These are phyloP conservation scores for Cryptus armator DNA, from an alignment of 2,888 invertebrate species.

Conservation along the genomic window DNA sequence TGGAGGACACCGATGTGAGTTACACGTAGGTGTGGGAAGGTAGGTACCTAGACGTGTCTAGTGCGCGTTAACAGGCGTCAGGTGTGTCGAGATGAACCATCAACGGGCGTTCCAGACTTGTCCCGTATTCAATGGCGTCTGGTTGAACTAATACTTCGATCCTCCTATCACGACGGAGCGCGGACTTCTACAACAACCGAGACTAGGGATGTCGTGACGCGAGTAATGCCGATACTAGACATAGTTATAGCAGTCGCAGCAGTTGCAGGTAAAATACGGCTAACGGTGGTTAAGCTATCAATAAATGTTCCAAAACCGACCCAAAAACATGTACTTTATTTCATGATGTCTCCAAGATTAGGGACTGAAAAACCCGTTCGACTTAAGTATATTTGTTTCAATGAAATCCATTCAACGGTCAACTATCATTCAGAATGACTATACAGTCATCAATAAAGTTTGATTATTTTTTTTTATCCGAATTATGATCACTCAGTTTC, in stretches of 20 bases:
- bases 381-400: neutral
- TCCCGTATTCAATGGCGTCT: slow-evolving; percentile 28
- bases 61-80: slow-evolving; percentile 78
- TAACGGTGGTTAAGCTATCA: neutral
- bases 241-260: neutral
- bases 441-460: neutral
- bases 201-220: neutral
- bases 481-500: too few species aligned
- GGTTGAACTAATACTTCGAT: slow-evolving; percentile 43
- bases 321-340: neutral
- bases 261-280: neutral
- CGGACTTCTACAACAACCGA: neutral
- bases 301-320: neutral
- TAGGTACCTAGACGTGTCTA: slow-evolving; percentile 75
- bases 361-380: neutral
- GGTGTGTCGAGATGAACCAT: slow-evolving; percentile 78
- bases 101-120: slow-evolving; percentile 66
- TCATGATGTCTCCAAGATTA: neutral
- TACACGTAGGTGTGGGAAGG: slow-evolving; percentile 17
- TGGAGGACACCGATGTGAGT: slow-evolving; percentile 28
- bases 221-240: slow-evolving; percentile 1
- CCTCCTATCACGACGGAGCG: slow-evolving; percentile 27
- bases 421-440: too few species aligned
- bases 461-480: neutral
- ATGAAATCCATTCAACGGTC: too few species aligned